Base-by-base conservation (phyloP, 53 echinoderm and acorn worm genomes). In the Arbacia lixula region DNA sequence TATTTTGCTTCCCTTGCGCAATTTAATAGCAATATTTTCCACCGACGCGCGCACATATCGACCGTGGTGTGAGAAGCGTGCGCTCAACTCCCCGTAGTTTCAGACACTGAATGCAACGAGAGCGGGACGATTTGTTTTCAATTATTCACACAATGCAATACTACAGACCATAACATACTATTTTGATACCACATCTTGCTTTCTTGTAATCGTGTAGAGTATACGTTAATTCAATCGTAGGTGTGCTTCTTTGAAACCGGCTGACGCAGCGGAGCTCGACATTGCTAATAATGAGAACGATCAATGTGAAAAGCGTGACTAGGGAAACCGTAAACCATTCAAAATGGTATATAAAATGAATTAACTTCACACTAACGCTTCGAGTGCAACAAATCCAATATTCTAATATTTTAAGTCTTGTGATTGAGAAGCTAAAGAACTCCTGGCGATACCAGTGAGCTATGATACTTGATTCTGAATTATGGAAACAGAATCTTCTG, bases 21-120 rank as follows among this genome's bases (percentile, higher is more conserved):
- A 81, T 78, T 57, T 78, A 81, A 77, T 57, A 58, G 77, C 77
- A 28, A 77, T 77, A 77, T 77, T 57, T 77, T 26, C 35, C 37
- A 36, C 39, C 31, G 40, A 43, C 58, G 38, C 77, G 39, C 37
- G 77, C 60, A 34, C 50, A 37, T 57, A 77, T 77, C 77, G 77
- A 77, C 58, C n/a, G 74, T 33, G 43, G 40, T 43, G 9, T 16
- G n/a, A n/a, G 42, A 43, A 29, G 42, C 69, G 69, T 43, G 69
- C 69, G 69, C 36, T 32, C 68, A 32, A n/a, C n/a, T n/a, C n/a
- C n/a, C n/a, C n/a, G n/a, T n/a, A n/a, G n/a, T n/a, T n/a, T n/a
- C n/a, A n/a, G n/a, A n/a, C n/a, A n/a, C n/a, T n/a, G n/a, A n/a
- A n/a, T n/a, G n/a, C n/a, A n/a, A n/a, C n/a, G n/a, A 39, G 19